phyloP scores from a whole-genome alignment of 1,140 invertebrate species.

The Dryas iulia region DNA sequence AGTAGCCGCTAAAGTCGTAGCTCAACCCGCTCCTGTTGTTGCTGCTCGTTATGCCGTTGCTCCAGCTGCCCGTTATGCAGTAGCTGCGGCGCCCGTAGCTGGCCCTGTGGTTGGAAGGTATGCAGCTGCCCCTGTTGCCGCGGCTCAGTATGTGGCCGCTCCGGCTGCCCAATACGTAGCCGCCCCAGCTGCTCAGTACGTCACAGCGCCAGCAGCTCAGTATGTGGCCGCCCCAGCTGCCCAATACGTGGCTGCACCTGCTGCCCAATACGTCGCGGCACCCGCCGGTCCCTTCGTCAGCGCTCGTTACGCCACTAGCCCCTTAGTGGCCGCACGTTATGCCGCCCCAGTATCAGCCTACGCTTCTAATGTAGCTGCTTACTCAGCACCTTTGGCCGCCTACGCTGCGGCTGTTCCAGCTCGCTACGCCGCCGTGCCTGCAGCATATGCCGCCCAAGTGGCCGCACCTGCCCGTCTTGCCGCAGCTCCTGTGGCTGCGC shows the following conservation, averaged over 20 bases:
- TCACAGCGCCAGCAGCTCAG: conserved; percentile 30
- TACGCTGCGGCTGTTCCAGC: conserved; percentile 34
- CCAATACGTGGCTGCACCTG: conserved; percentile 26
- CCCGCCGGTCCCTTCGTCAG: conserved; percentile 30
- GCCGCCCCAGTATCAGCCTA: conserved; percentile 23
- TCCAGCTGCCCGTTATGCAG: conserved; percentile 35
- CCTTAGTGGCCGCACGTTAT: conserved; percentile 37
- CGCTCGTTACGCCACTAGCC: conserved; percentile 41
- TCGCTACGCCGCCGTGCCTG: conserved; percentile 27
- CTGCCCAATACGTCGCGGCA: conserved; percentile 21
- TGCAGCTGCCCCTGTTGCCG: conserved; percentile 37
- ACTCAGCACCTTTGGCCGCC: conserved; percentile 35
- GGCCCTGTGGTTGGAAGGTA: conserved; percentile 38
- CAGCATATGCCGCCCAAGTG: conserved; percentile 31
- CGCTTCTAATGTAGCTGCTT: conserved; percentile 21
- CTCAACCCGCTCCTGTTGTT: conserved; percentile 30
- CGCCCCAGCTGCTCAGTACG: conserved; percentile 34
- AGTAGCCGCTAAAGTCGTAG: conserved; percentile 26
- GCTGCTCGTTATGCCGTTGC: conserved; percentile 41
- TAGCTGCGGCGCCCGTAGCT: conserved; percentile 33
- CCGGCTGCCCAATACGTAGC: conserved; percentile 38
- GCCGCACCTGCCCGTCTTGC: conserved; percentile 36
- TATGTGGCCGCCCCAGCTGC: conserved; percentile 37
- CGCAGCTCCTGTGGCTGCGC: conserved; percentile 30
- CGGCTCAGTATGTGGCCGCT: conserved; percentile 36